Evolutionary conservation across 2,113 vertebrate species (phyloP), one percentile per base, ranked within the genome.

Genomic region (Callaeas wilsoni): DNA sequence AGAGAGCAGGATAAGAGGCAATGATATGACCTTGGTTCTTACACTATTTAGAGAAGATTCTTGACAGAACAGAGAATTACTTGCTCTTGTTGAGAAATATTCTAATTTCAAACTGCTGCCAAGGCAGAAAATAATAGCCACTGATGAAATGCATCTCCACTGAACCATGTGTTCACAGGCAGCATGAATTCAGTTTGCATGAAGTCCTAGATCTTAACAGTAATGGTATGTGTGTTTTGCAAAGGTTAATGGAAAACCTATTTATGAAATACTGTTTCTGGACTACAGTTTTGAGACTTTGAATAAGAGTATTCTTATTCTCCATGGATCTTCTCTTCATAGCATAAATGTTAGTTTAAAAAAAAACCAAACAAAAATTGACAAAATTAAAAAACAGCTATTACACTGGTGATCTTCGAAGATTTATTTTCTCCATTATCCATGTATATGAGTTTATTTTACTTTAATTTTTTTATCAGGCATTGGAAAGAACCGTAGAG

Each of bases 301-400:
- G 19, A 62, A n/a, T 37, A 49, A 88, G 29, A 13, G 5, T 41
- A 41, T 60, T 84, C 14, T 76, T 79, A 46, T 79, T 69, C 26
- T 79, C 30, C 1, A 0, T 42, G 23, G n/a, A 57, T 8, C 6
- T 42, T 9, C 17, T 75, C 63, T 23, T 22, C 86, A 74, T 25
- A 5, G 11, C 23, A 73, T 0, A 5, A 65, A 37, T 29, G 5
- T 25, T 78, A 77, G 14, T 60, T 67, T 1, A 73, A 39, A 25
- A n/a, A 79, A 29, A 37, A 53, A 52, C 64, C 1, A 33, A 41
- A 17, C 18, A 16, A 53, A 62, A 67, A 0, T 3, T 0, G 0
- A 2, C 15, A 41, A 26, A 90, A 59, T 11, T 19, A 18, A 67
- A 84, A 56, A 50, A 0, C 7, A 68, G 5, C 17, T 74, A 16